Base-by-base conservation (phyloP, 2,797 vertebrate species). In the Acridotheres tristis region DNA sequence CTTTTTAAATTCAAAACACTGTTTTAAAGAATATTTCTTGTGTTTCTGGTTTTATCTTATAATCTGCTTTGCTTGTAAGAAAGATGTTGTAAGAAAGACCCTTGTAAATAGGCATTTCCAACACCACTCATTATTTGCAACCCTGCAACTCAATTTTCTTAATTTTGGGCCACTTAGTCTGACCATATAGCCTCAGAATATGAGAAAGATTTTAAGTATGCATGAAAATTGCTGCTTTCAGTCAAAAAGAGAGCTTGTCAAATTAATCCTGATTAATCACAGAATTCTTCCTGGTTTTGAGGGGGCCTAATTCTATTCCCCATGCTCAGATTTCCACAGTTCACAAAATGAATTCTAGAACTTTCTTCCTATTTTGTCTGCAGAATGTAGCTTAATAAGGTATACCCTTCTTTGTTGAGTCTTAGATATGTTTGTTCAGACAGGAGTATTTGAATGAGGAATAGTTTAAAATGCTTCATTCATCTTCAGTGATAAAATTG, bases 401-500 rank as follows among this genome's bases (percentile, higher is more conserved):
- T 67, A 30, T 63, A 29, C 29, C 6, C 17, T 67, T 85, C 47
- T 73, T 58, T 88, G 10, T 63, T 3, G 1, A 59, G 47, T 58
- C 57, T 92, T 73, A 47, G 51, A 27, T 54, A 19, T 22, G 29
- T 75, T 77, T 81, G 27, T 58, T 90, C 45, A 73, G 34, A 50
- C 13, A 65, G 43, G 25, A 91, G 16, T 81, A 42, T 81, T 90
- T 66, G 59, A 73, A 45, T 90, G 26, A 73, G n/a, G 20, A 86
- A 6, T 47, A 59, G 22, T 91, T 91, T 47, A 66, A 91, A 94
- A 88, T 66, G n/a, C 34, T 80, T 81, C 69, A 18, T 91, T 86
- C n/a, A 69, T 79, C 80, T 69, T 91, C 55, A 67, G 48, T 93
- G 71, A 73, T 76, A 79, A 91, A 88, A 88, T 34, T 75, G 67